These are phyloP conservation scores for Myotis planiceps DNA, from an alignment of 2,797 vertebrate species.

Conservation along the genomic window DNA sequence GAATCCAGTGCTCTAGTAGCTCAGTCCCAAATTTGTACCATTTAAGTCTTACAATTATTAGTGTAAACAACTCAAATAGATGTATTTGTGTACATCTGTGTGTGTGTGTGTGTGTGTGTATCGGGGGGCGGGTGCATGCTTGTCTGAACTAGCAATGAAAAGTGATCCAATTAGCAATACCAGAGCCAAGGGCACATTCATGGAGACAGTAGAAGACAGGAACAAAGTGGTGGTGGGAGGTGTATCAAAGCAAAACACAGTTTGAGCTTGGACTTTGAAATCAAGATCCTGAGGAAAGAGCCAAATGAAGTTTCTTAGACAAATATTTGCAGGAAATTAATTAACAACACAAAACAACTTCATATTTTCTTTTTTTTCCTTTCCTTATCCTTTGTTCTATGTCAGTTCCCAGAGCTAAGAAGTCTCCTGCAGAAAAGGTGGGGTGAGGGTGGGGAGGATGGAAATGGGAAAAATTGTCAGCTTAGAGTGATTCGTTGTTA, in stretches of 20 bases:
- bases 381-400: neutral
- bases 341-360: neutral
- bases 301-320: neutral
- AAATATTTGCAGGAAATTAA: neutral
- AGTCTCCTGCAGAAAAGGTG: neutral
- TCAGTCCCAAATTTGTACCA: neutral
- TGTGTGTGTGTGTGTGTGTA: neutral
- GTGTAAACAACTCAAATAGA: neutral
- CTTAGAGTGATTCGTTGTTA: neutral
- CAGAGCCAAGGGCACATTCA: neutral
- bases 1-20: neutral
- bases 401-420: neutral
- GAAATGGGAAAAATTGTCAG: neutral
- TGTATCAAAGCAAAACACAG: neutral
- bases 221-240: neutral
- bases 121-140: neutral
- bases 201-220: neutral
- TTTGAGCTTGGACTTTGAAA: neutral
- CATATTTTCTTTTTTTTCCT: neutral
- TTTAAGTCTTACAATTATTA: neutral
- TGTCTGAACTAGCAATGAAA: neutral
- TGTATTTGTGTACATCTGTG: neutral
- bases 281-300: neutral
- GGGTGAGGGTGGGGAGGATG: too few relatives aligned
- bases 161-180: neutral